Evolutionary conservation across 1,140 invertebrate genomes (phyloP).

Genomic region (Drosophila persimilis): DNA sequence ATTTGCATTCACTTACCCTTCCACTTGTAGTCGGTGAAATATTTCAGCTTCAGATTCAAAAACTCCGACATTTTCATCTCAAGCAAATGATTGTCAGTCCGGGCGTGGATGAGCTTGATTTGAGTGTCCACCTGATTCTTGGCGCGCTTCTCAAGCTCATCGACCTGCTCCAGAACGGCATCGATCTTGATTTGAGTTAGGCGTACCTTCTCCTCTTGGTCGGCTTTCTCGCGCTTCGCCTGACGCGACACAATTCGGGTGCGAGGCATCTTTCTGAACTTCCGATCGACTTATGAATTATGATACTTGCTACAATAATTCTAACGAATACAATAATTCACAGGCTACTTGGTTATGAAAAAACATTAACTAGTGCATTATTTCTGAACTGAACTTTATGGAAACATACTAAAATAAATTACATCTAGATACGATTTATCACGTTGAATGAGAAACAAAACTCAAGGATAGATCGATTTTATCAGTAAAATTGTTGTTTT

Average conservation of each 20-base stretch:
- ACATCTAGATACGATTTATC: slow-evolving; percentile 11
- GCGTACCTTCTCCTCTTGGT: slow-evolving; percentile 48
- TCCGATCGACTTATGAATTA: no score
- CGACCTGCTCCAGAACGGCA: no score
- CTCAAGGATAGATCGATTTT: no score
- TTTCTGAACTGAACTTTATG: slow-evolving; percentile 31
- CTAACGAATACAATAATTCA: no score
- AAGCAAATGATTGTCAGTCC: slow-evolving; percentile 38
- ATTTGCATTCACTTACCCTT: slow-evolving; percentile 8
- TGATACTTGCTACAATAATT: no score
- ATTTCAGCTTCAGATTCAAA: slow-evolving; percentile 1
- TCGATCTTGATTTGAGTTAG: slow-evolving; percentile 55
- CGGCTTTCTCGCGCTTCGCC: slow-evolving; percentile 19
- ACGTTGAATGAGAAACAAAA: not conserved
- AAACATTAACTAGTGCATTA: not conserved
- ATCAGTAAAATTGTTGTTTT: no score
- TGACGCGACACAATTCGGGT: slow-evolving; percentile 39
- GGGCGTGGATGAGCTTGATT: slow-evolving; percentile 25
- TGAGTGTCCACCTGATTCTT: slow-evolving; percentile 5
- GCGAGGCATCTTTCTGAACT: slow-evolving; percentile 58
- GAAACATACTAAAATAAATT: slow-evolving; percentile 36
- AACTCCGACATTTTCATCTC: slow-evolving; percentile 56
- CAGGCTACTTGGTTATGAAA: slow-evolving; percentile 8
- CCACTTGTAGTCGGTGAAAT: slow-evolving; percentile 28
- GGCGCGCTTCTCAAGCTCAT: not conserved